These are phyloP conservation scores for Eleginops maclovinus DNA, from an alignment of 2,113 vertebrate species.

Conservation along the genomic window DNA sequence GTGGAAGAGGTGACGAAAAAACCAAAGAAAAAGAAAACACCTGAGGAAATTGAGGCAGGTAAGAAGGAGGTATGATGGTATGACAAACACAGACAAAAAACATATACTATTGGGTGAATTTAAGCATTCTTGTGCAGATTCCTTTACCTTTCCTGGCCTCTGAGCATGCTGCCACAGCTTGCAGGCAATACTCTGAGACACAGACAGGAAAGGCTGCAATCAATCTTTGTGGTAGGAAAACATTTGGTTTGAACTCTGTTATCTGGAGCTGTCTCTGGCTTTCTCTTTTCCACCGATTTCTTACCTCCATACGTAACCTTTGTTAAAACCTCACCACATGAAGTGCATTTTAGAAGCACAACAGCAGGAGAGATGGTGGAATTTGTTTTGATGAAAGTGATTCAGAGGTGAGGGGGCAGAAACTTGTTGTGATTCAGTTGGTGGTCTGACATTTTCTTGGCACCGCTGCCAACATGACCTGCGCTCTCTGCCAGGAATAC, in stretches of 20 bases:
- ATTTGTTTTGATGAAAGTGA: constrained; percentile 28
- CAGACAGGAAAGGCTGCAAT: constrained; percentile 47
- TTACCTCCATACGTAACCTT: no score
- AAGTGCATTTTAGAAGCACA: background rate
- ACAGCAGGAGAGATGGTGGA: background rate
- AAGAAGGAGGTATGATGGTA: constrained; percentile 34
- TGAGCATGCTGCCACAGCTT: constrained; percentile 13
- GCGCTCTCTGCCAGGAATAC: constrained; percentile 24
- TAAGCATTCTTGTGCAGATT: background rate
- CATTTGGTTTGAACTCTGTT: constrained; percentile 46
- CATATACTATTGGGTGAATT: background rate
- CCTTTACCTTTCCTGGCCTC: background rate
- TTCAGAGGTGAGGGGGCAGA: constrained; percentile 43
- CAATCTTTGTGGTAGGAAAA: constrained; percentile 34
- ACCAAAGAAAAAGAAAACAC: constrained; percentile 81
- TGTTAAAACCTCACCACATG: background rate
- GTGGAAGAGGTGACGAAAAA: constrained; percentile 60
- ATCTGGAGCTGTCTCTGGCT: constrained; percentile 7
- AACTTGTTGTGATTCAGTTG: constrained; percentile 19
- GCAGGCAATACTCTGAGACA: constrained; percentile 29
- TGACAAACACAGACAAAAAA: background rate
- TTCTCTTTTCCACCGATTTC: background rate
- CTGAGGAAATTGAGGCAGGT: constrained; percentile 83
- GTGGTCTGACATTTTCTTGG: constrained; percentile 52
- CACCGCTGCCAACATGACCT: constrained; percentile 23